phyloP scores from a whole-genome alignment of 1,140 invertebrate genomes.

The Dendrolimus kikuchii region DNA sequence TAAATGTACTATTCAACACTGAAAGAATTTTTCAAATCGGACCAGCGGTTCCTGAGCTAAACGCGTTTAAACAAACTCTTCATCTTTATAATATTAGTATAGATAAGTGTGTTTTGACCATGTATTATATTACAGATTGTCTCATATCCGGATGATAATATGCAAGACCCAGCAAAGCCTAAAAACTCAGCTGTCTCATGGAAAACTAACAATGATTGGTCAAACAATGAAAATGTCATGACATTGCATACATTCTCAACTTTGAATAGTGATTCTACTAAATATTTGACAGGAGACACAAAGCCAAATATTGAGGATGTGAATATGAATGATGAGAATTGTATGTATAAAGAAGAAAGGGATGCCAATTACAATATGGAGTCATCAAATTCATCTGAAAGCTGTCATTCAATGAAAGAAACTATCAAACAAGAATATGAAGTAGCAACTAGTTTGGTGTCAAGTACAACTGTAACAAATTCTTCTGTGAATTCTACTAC shows the following conservation, averaged over 20 bases:
- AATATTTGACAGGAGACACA: conserved; percentile 61
- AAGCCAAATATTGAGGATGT: conserved; percentile 63
- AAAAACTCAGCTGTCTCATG: conserved; percentile 57
- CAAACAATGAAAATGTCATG: conserved; percentile 52
- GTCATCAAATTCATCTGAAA: conserved; percentile 64
- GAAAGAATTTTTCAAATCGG: no score
- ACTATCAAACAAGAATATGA: conserved; percentile 51
- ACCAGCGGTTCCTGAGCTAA: no score
- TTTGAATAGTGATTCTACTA: conserved; percentile 45
- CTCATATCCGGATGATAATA: conserved; percentile 57
- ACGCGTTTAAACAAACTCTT: no score
- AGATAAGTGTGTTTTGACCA: not conserved
- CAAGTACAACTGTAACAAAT: conserved; percentile 41
- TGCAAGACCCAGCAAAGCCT: conserved; percentile 59
- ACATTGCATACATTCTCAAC: conserved; percentile 49
- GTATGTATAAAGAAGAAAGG: conserved; percentile 59
- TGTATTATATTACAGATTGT: conserved; percentile 43
- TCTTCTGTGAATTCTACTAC: conserved; percentile 43
- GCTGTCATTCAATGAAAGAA: conserved; percentile 63
- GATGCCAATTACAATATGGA: conserved; percentile 67
- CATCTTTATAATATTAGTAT: conserved; percentile 2
- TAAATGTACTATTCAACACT: no score
- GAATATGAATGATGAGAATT: conserved; percentile 59
- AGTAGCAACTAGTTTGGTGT: conserved; percentile 34
- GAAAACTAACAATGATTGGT: conserved; percentile 57